Evolutionary conservation across 2,113 vertebrate genomes (phyloP).

Genomic region (Phyllopteryx taeniolatus): DNA sequence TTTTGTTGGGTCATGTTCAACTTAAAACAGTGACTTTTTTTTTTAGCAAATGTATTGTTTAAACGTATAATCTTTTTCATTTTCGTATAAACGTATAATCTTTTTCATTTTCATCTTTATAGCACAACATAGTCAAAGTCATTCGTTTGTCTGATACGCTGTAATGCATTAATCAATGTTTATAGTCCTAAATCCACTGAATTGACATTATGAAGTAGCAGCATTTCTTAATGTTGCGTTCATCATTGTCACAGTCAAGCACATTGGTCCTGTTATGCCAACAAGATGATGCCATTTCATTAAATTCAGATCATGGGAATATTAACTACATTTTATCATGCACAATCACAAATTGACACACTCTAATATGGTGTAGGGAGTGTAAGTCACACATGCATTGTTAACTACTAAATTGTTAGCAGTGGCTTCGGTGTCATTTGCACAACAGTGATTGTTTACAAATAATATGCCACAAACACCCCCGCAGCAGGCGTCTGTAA

Average conservation of each 20-base stretch:
- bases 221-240: not conserved
- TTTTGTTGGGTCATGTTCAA: too few relatives aligned
- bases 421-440: slow-evolving; percentile 1
- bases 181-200: not conserved
- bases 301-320: not conserved
- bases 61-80: not conserved
- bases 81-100: not conserved
- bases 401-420: not conserved
- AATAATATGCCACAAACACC: not conserved
- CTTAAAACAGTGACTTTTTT: not conserved
- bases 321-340: not conserved
- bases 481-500: not conserved
- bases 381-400: slow-evolving; percentile 1
- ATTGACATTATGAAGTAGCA: not conserved
- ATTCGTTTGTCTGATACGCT: not conserved
- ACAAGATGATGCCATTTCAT: not conserved
- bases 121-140: not conserved
- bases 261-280: not conserved
- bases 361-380: slow-evolving; percentile 7
- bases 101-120: not conserved
- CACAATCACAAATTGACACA: not conserved
- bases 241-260: not conserved
- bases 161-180: not conserved
- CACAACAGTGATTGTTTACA: not conserved
- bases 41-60: too few relatives aligned